phyloP scores from a whole-genome alignment of 2,113 vertebrate genomes.

The Tetrao urogallus region DNA sequence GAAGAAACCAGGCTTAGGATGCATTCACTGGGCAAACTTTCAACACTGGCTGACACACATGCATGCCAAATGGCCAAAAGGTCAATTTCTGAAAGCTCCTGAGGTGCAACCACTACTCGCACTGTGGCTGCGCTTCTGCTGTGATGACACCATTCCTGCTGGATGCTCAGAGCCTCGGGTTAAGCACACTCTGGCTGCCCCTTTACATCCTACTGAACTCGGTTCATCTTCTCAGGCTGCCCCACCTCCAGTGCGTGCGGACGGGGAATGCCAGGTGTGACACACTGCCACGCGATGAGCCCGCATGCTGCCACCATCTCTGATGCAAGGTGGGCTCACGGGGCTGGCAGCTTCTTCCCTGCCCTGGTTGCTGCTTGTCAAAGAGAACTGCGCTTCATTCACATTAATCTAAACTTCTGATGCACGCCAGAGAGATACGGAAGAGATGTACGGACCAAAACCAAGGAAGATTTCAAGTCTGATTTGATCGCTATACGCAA shows the following conservation, averaged over 20 bases:
- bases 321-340: not conserved
- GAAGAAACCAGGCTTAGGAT: not conserved
- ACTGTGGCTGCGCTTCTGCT: not conserved
- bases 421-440: not conserved
- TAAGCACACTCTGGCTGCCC: not conserved
- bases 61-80: accelerated
- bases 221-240: not conserved
- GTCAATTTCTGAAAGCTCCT: not conserved
- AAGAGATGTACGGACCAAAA: not conserved
- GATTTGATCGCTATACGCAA: not conserved
- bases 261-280: not conserved
- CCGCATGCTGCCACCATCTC: not conserved
- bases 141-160: not conserved
- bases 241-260: not conserved
- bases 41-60: not conserved
- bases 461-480: not conserved
- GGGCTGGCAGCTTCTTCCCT: not conserved
- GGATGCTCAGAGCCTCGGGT: not conserved
- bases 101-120: accelerated
- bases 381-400: not conserved
- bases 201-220: not conserved
- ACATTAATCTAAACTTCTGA: not conserved
- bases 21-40: not conserved
- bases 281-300: not conserved
- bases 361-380: not conserved